phyloP scores from a whole-genome alignment of 2,113 vertebrate genomes.

The Myiopsitta monachus region DNA sequence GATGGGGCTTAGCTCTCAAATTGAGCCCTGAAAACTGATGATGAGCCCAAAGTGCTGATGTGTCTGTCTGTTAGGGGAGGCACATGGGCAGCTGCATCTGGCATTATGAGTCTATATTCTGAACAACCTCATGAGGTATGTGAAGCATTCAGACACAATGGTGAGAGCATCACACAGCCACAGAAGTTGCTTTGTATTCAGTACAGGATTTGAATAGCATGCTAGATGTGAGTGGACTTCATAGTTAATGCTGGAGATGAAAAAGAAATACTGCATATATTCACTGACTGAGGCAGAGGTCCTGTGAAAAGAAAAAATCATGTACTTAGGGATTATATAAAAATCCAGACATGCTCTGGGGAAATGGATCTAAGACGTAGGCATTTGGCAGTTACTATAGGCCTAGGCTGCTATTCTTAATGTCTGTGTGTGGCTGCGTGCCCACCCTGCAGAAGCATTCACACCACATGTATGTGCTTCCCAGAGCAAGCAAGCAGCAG shows the following conservation, averaged over 20 bases:
- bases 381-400: not conserved
- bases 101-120: not conserved
- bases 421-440: not conserved
- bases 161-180: not conserved
- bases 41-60: not conserved
- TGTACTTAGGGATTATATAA: not conserved
- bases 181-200: not conserved
- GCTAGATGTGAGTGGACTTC: not conserved
- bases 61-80: not conserved
- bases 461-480: not conserved
- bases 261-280: not conserved
- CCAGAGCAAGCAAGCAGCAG: not conserved
- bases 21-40: not conserved
- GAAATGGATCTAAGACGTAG: not conserved
- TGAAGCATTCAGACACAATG: not conserved
- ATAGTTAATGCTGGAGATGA: slow-evolving; percentile 7
- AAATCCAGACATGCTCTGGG: not conserved
- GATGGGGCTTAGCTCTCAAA: not conserved
- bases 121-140: not conserved
- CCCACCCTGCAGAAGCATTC: not conserved
- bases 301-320: not conserved
- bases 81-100: not conserved
- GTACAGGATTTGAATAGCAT: not conserved
- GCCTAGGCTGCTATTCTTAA: not conserved
- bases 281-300: not conserved